A percentile compares a stretch with the other conserved stretches of the same genome.
Conservation (phyloP, 2,888 invertebrate genomes). For the Cristatella mucedo region DNA sequence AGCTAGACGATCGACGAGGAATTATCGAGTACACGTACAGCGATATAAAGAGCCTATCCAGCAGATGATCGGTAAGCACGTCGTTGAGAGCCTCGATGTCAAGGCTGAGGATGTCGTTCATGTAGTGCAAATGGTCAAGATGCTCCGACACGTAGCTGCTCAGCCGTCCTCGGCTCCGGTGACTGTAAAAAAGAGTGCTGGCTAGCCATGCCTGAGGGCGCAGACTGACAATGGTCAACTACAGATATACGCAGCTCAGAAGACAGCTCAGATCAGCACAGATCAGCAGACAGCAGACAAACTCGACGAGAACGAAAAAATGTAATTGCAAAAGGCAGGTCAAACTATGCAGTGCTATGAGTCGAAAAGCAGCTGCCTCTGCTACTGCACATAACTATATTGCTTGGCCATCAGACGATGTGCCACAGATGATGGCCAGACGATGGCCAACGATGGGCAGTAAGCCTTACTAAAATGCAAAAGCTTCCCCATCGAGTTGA, state of each 20-base stretch:
- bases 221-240: neutral
- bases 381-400: too few species aligned
- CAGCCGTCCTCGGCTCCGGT: conserved; percentile 71
- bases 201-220: too few species aligned
- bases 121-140: conserved; percentile 85
- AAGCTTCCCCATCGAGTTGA: too few species aligned
- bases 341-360: too few species aligned
- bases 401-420: too few species aligned
- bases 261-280: neutral
- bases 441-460: too few species aligned
- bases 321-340: too few species aligned
- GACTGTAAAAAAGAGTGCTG: conserved; percentile 48
- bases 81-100: conserved; percentile 81
- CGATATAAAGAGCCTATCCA: conserved; percentile 79
- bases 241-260: conserved; percentile 7
- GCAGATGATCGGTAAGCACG: conserved; percentile 76
- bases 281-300: neutral
- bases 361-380: too few species aligned
- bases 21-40: conserved; percentile 79
- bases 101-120: conserved; percentile 84
- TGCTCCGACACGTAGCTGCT: conserved; percentile 91
- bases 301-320: too few species aligned
- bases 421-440: too few species aligned
- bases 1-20: too few species aligned
- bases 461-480: too few species aligned